These are phyloP conservation scores for Frankliniella fusca DNA, from an alignment of 2,888 invertebrate species.

Conservation along the genomic window DNA sequence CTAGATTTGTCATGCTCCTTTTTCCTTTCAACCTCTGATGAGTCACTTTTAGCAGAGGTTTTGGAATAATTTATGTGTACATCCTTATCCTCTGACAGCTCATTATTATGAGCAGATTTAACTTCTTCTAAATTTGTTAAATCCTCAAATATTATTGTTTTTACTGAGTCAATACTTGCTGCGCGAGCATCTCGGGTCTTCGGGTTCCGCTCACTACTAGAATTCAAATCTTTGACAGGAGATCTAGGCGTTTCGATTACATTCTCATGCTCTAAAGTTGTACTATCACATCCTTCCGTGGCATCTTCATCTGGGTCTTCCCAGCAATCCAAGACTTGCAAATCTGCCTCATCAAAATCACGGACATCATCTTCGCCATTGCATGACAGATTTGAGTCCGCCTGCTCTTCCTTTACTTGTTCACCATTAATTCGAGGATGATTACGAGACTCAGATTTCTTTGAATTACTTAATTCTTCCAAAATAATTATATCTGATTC, in stretches of 20 bases:
- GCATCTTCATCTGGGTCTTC: background rate
- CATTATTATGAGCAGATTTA: background rate
- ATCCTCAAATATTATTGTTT: background rate
- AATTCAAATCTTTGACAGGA: too few relatives aligned
- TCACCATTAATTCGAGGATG: background rate
- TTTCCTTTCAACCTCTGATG: background rate
- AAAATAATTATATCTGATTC: background rate
- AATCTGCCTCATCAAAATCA: background rate
- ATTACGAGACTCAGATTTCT: background rate
- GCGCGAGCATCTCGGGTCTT: background rate
- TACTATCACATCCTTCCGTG: background rate
- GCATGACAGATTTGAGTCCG: background rate
- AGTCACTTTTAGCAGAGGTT: background rate
- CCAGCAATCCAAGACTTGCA: conserved; percentile 2
- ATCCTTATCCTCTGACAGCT: background rate
- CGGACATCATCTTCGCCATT: background rate
- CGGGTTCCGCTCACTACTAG: too few relatives aligned
- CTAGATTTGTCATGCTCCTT: background rate
- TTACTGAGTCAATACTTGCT: background rate
- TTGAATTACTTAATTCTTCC: background rate
- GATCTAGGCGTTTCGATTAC: too few relatives aligned
- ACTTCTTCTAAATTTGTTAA: background rate
- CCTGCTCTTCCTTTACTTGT: background rate
- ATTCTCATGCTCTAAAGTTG: too few relatives aligned
- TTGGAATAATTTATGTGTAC: background rate